These are phyloP conservation scores for Patella caerulea DNA, from an alignment of 2,888 invertebrate species.

Conservation along the genomic window DNA sequence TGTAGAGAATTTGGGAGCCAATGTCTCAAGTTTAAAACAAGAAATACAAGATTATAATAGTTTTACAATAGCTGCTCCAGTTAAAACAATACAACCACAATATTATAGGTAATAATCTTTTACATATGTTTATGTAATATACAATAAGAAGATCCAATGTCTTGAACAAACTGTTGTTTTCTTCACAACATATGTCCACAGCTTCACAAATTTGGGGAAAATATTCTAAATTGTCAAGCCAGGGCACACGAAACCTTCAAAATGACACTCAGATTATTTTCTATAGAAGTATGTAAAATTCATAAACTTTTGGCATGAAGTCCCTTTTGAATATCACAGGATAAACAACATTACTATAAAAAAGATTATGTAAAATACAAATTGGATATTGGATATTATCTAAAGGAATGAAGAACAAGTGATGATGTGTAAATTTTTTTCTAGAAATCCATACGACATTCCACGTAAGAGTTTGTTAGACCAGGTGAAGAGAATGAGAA, in stretches of 20 bases:
- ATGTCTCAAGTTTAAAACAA: constrained; percentile 80
- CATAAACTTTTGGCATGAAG: too few relatives aligned
- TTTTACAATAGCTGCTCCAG: constrained; percentile 76
- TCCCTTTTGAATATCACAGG: too few relatives aligned
- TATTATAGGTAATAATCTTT: constrained; percentile 54
- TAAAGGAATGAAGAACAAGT: background rate
- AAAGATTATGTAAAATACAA: too few relatives aligned
- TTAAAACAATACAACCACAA: constrained; percentile 76
- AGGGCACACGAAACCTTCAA: too few relatives aligned
- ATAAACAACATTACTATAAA: too few relatives aligned
- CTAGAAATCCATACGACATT: constrained; percentile 94
- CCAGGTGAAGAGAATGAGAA: constrained; percentile 94
- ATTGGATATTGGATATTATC: too few relatives aligned
- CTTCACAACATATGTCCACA: too few relatives aligned
- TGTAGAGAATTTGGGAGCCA: constrained; percentile 63
- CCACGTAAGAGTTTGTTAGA: constrained; percentile 89
- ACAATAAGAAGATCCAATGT: background rate
- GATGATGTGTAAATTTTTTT: constrained; percentile 25
- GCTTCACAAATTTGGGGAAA: too few relatives aligned
- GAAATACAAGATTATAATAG: constrained; percentile 90
- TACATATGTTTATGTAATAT: background rate
- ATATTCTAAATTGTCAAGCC: too few relatives aligned
- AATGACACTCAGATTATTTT: too few relatives aligned
- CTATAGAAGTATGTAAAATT: too few relatives aligned
- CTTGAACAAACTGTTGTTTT: too few relatives aligned